A percentile compares a stretch with the other conserved stretches of the same genome.
Conservation (phyloP, 2,113 vertebrate species). For the Prinia subflava region DNA sequence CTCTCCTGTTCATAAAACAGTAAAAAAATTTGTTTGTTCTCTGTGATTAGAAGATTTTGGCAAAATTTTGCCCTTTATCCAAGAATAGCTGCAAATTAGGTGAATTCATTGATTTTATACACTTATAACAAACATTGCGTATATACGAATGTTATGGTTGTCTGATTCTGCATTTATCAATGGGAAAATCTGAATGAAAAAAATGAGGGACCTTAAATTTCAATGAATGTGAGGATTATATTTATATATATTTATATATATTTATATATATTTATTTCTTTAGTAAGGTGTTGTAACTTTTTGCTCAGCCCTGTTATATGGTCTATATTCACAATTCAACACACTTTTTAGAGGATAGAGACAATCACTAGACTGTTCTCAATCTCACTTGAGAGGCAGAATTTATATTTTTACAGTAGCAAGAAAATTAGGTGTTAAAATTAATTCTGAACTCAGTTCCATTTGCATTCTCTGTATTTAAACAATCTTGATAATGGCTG, state of each 20-base stretch:
- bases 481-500: neutral
- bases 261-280: neutral
- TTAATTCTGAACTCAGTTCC: neutral
- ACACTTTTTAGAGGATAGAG: neutral
- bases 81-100: neutral
- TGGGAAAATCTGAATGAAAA: neutral
- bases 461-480: neutral
- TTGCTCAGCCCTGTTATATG: fast-evolving
- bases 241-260: neutral
- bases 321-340: neutral
- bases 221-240: neutral
- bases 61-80: neutral
- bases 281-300: neutral
- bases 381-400: neutral
- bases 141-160: neutral
- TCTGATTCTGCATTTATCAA: neutral
- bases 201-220: neutral
- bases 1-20: neutral
- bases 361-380: neutral
- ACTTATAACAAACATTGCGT: neutral
- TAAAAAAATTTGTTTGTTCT: neutral
- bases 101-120: neutral
- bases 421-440: neutral
- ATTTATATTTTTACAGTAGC: neutral
- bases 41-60: neutral